Percentiles rank a stretch among this genome's conserved stretches.
phyloP scores from a whole-genome alignment of 2,888 invertebrate species.

The Pyrgus malvae region DNA sequence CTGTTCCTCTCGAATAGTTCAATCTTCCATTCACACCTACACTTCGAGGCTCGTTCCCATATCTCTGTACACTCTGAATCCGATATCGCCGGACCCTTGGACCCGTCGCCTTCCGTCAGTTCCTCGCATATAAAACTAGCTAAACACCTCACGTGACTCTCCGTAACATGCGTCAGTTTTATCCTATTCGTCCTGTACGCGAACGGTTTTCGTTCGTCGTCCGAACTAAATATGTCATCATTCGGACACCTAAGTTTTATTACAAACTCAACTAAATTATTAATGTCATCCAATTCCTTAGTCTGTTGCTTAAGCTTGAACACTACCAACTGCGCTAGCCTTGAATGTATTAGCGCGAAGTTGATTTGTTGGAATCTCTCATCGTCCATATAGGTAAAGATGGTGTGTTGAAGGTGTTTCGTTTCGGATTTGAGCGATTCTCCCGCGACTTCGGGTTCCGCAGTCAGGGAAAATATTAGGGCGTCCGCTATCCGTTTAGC shows the following conservation, averaged over 20 bases:
- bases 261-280: conserved; percentile 61
- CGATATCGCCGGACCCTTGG: conserved; percentile 74
- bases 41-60: conserved; percentile 82
- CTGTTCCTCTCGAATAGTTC: conserved; percentile 74
- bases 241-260: conserved; percentile 67
- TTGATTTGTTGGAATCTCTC: conserved; percentile 83
- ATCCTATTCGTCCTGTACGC: conserved; percentile 55
- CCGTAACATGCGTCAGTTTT: conserved; percentile 56
- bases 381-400: conserved; percentile 86
- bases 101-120: conserved; percentile 54
- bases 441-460: conserved; percentile 79
- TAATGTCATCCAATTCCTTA: conserved; percentile 64
- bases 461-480: conserved; percentile 79
- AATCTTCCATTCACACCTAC: conserved; percentile 84
- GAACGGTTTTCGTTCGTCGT: conserved; percentile 71
- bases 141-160: conserved; percentile 66
- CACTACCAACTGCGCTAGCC: conserved; percentile 84
- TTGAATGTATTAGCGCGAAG: conserved; percentile 84
- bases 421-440: conserved; percentile 84
- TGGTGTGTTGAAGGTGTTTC: conserved; percentile 85
- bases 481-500: conserved; percentile 86
- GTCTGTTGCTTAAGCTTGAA: conserved; percentile 79
- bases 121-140: conserved; percentile 71
- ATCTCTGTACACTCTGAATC: conserved; percentile 81
- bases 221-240: conserved; percentile 81